Evolutionary conservation across 2,888 invertebrate genomes (phyloP).

Genomic region (Odontocolon sp.): DNA sequence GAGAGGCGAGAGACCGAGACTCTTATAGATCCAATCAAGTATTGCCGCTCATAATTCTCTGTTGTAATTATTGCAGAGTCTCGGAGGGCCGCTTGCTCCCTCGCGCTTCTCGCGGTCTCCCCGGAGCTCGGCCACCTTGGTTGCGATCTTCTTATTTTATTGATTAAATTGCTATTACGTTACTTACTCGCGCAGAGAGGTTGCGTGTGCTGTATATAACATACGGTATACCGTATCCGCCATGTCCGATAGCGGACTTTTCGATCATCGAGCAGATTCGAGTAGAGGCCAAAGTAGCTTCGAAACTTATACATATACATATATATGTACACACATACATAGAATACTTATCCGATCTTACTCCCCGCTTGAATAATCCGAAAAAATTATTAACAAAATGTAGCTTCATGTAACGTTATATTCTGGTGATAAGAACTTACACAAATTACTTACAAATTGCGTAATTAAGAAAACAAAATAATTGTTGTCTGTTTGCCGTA

Average conservation of each 20-base stretch:
- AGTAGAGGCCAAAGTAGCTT: no score
- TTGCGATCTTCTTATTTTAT: conserved; percentile 77
- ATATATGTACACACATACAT: no score
- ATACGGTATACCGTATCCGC: conserved; percentile 1
- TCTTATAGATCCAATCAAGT: conserved; percentile 79
- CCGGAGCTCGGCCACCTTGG: conserved; percentile 28
- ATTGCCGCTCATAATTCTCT: conserved; percentile 78
- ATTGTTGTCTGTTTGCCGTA: no score
- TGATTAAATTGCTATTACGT: conserved; percentile 79
- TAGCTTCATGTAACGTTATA: no score
- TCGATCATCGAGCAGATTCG: conserved; percentile 44
- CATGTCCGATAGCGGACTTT: conserved; percentile 4
- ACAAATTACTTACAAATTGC: no score
- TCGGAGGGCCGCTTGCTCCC: conserved; percentile 67
- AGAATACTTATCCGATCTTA: no score
- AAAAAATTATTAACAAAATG: no score
- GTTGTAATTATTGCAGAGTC: conserved; percentile 78
- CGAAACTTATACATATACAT: no score
- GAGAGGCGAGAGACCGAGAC: conserved; percentile 57
- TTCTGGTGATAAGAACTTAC: no score
- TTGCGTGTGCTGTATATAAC: conserved; percentile 34
- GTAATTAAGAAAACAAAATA: no score
- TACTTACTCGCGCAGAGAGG: conserved; percentile 64
- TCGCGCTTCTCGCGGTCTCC: conserved; percentile 39
- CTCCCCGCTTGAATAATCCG: no score